phyloP scores from a whole-genome alignment of 2,797 vertebrate species.

The Phylloscopus collybita region DNA sequence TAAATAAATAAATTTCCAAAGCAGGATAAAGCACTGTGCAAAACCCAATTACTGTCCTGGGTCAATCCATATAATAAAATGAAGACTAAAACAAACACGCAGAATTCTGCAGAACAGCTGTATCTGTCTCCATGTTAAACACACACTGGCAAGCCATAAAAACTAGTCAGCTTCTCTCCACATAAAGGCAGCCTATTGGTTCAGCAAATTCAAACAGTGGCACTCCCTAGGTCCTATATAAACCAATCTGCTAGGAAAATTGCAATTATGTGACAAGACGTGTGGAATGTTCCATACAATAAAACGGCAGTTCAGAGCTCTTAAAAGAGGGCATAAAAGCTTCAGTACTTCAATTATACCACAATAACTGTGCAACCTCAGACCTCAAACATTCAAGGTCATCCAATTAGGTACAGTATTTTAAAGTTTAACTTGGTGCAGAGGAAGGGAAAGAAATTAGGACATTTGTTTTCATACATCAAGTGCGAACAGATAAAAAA shows the following conservation, averaged over 20 bases:
- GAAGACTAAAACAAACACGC: not conserved
- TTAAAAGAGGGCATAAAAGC: slow-evolving; percentile 52
- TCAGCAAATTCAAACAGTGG: slow-evolving; percentile 24
- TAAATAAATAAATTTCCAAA: slow-evolving; percentile 36
- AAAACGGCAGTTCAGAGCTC: slow-evolving; percentile 45
- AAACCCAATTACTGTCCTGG: slow-evolving; percentile 28
- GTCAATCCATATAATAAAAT: not conserved
- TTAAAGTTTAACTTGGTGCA: slow-evolving; percentile 56
- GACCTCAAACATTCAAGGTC: slow-evolving; percentile 63
- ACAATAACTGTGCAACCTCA: slow-evolving; percentile 58
- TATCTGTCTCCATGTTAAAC: not conserved
- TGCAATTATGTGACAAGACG: slow-evolving; percentile 34
- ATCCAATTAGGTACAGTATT: slow-evolving; percentile 61
- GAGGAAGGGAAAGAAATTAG: slow-evolving; percentile 60
- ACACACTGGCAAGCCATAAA: not conserved
- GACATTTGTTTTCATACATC: slow-evolving; percentile 64
- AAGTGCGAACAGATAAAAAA: slow-evolving; percentile 6
- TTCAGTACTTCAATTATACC: slow-evolving; percentile 52
- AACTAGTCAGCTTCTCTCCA: slow-evolving; percentile 21
- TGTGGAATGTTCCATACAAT: slow-evolving; percentile 52
- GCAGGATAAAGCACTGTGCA: not conserved
- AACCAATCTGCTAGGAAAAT: slow-evolving; percentile 38
- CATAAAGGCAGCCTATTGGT: slow-evolving; percentile 10
- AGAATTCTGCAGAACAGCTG: not conserved
- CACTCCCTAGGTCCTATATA: slow-evolving; percentile 30